Percentiles rank a stretch among this genome's conserved stretches.
Evolutionary conservation across 2,888 invertebrate genomes (phyloP).

Genomic region (Noctuana brunneofusca): DNA sequence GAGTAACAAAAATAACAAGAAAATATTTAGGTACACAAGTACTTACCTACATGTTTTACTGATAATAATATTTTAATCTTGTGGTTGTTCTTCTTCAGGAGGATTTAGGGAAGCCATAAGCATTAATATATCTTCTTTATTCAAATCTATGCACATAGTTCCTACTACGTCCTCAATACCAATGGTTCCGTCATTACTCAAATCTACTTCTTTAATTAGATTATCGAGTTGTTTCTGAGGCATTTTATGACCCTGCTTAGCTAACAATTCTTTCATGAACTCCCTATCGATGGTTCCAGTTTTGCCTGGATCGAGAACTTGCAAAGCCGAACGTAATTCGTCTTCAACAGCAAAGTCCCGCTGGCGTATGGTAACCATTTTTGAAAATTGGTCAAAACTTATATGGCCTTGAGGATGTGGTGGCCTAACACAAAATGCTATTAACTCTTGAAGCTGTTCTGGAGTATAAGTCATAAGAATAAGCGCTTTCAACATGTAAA

Average conservation of each 20-base stretch:
- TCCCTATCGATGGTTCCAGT: slow-evolving; percentile 63
- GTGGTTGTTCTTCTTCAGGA: slow-evolving; percentile 36
- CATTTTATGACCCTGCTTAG: slow-evolving; percentile 66
- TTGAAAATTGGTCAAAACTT: slow-evolving; percentile 65
- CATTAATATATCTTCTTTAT: slow-evolving; percentile 65
- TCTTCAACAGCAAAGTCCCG: slow-evolving; percentile 66
- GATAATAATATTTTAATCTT: slow-evolving; percentile 2
- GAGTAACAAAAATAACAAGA: too few relatives aligned
- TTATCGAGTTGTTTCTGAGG: slow-evolving; percentile 55
- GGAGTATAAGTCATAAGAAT: slow-evolving; percentile 66
- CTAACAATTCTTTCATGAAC: slow-evolving; percentile 58
- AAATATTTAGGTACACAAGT: too few relatives aligned
- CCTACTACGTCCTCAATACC: slow-evolving; percentile 72
- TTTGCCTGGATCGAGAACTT: slow-evolving; percentile 61
- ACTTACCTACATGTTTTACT: too few relatives aligned
- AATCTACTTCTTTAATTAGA: slow-evolving; percentile 72
- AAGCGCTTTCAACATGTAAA: slow-evolving; percentile 69
- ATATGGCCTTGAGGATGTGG: slow-evolving; percentile 69
- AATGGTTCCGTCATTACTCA: slow-evolving; percentile 70
- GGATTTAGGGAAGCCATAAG: slow-evolving; percentile 53
- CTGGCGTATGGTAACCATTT: slow-evolving; percentile 69
- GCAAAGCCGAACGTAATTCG: slow-evolving; percentile 63
- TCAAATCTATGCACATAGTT: slow-evolving; percentile 73
- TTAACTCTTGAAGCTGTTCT: slow-evolving; percentile 68
- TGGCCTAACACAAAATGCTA: slow-evolving; percentile 65